Base-by-base conservation (phyloP, 92 coral and sea anemone species). In the Scolanthus callimorphus region DNA sequence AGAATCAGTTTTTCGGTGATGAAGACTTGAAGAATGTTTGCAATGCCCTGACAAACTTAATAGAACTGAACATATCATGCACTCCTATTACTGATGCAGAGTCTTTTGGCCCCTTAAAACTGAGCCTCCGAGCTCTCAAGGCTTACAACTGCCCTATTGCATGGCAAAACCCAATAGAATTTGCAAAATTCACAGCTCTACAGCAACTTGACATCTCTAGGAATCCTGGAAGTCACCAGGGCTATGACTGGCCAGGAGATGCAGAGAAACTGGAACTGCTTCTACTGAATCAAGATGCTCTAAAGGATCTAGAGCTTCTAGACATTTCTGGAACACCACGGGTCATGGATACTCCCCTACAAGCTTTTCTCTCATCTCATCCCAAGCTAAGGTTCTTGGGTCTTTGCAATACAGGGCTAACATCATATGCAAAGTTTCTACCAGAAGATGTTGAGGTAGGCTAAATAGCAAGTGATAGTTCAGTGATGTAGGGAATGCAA, bases 351-450 rank as follows among this genome's bases (percentile, higher is more conserved):
- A 20, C 51, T 29, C 61, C 88, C 8, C 39, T 85, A 25, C 76
- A 74, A 23, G 55, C 48, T 13, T 85, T 85, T 55, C 69, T 85
- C 12, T 44, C 19, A 29, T 70, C 72, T 3, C 92, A 85, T 31
- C 80, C 92, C n/a, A 80, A 52, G 39, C 64, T 85, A 30, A 81
- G 56, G n/a, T 85, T 85, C 31, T 76, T 85, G 21, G 92, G 92
- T n/a, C 84, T 85, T 27, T 85, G 83, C 52, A 75, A 60, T 27
- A 81, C 92, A 48, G 84, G 80, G 10, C 23, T 74, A 31, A 55
- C 88, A 0, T 77, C 71, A 1, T 63, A 70, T 63, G 85, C 68
- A 12, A 39, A 71, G 9, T 78, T 78, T 62, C 17, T 78, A 15
- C 85, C 85, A 6, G 65, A 29, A 17, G 73, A 63, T 24, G 51